Base-by-base conservation (phyloP, 2,888 invertebrate genomes). In the Sylvicola cinctus region DNA sequence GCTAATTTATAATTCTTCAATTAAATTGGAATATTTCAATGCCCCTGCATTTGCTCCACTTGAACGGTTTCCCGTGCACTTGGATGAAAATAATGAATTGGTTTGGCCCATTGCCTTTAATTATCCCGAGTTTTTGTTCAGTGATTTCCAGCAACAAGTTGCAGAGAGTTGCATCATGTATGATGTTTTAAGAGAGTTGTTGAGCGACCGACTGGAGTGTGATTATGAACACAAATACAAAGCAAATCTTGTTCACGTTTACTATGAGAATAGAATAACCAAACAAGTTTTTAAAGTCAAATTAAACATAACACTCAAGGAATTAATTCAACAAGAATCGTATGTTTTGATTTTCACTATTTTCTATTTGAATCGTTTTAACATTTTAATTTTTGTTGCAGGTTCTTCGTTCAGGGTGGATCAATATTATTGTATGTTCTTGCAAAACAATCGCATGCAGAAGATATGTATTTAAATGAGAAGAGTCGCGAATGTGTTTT, bases 81-180 rank as follows among this genome's bases (percentile, higher is more conserved):
- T 80, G 10, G 59, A 68, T 46, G 55, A 70, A 1, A 45, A 60
- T 11, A 60, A 58, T 10, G 52, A 57, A 29, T 55, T 95, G 10
- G 58, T 74, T 33, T 95, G 91, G 91, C 93, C 93, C 1, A 75
- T 88, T 0, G 61, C 84, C 13, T 70, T 93, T 43, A 60, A 85
- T 10, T 95, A 91, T 55, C 93, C 93, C 0, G 90, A 93, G 56
- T 75, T 75, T 48, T 64, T 74, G 38, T 72, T 79, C 46, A 80
- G 85, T 32, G 95, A 96, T 55, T 83, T 88, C 45, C 67, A 95
- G 28, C 74, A 79, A 51, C 66, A 69, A 37, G 81, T 90, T 47
- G 66, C 70, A 8, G 90, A 91, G 58, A 66, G 23, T 17, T 35
- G 14, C 40, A 75, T 74, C 16, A 61, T 78, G 45, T 38, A 47